Evolutionary conservation across 2,888 invertebrate species (phyloP).

Genomic region (Andrena hattorfiana): DNA sequence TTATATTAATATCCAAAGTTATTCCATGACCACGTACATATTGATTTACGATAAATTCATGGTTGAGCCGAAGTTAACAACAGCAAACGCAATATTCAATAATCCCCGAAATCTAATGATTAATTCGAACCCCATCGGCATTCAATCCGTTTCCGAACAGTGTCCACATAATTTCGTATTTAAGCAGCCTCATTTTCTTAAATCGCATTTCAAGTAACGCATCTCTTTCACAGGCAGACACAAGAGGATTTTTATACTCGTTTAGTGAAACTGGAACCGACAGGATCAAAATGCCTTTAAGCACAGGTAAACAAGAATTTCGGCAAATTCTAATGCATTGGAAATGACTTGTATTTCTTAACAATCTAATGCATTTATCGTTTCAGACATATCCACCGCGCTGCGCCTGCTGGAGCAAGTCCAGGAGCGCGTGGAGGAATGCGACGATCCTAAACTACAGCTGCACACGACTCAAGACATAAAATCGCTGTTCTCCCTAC

Average conservation of each 20-base stretch:
- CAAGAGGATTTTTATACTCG: conserved; percentile 39
- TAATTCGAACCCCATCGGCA: neutral
- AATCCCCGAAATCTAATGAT: neutral
- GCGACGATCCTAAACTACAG: conserved; percentile 93
- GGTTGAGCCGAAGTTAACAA: conserved; percentile 51
- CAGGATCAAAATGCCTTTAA: conserved; percentile 70
- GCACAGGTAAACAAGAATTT: conserved; percentile 64
- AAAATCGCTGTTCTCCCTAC: conserved; percentile 92
- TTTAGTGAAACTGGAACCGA: conserved; percentile 11
- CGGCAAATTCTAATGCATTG: neutral
- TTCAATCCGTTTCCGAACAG: conserved; percentile 32
- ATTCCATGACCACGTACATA: conserved; percentile 53
- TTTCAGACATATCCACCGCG: conserved; percentile 93
- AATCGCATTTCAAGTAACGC: neutral
- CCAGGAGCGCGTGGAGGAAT: conserved; percentile 93
- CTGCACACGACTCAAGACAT: conserved; percentile 91
- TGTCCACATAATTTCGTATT: conserved; percentile 50
- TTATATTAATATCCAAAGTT: conserved; percentile 30
- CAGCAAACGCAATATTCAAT: conserved; percentile 2
- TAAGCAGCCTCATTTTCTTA: neutral
- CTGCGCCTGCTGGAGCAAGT: conserved; percentile 95
- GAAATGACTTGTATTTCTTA: neutral
- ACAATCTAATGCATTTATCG: conserved; percentile 1
- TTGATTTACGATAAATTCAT: conserved; percentile 63
- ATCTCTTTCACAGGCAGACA: conserved; percentile 46